Conservation (phyloP, 92 coral and sea anemone genomes). For the Zoanthus solanderi region DNA sequence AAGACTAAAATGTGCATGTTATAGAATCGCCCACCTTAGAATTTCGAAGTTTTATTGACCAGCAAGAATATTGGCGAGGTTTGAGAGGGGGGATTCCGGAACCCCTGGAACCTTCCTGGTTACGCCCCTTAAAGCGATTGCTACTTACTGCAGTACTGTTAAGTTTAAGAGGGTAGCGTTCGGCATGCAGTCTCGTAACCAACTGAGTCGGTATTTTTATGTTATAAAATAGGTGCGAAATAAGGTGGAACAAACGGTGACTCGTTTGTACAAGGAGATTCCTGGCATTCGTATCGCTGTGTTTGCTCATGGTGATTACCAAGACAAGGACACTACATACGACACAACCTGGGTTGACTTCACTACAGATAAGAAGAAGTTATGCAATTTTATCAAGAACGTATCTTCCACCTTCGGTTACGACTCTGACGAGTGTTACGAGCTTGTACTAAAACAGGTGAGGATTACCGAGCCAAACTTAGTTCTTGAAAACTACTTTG, state of each 20-base stretch:
- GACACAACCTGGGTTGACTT: slow-evolving; percentile 98
- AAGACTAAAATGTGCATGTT: too few species aligned
- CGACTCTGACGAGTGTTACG: slow-evolving; percentile 96
- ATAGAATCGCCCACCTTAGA: too few species aligned
- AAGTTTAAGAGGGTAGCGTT: too few species aligned
- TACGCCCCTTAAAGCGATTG: too few species aligned
- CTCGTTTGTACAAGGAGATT: slow-evolving; percentile 80
- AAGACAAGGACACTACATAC: slow-evolving; percentile 78
- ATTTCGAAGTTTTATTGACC: too few species aligned
- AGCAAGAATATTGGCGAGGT: too few species aligned
- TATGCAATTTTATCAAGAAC: slow-evolving; percentile 82
- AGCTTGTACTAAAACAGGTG: slow-evolving; percentile 95
- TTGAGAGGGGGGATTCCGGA: too few species aligned
- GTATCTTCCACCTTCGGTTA: slow-evolving; percentile 92
- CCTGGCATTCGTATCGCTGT: slow-evolving; percentile 91
- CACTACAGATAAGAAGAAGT: slow-evolving; percentile 80
- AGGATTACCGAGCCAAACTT: background rate
- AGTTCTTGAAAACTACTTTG: too few species aligned
- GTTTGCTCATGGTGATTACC: slow-evolving; percentile 96
- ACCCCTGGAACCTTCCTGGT: too few species aligned
- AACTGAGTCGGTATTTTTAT: background rate
- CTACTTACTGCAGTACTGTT: too few species aligned
- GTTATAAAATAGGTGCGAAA: slow-evolving; percentile 74
- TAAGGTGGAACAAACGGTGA: slow-evolving; percentile 82
- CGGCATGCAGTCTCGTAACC: background rate